Evolutionary conservation across 2,888 invertebrate species (phyloP), one percentile per base, ranked within the genome.

Genomic region (Caenorhabditis drosophilae): DNA sequence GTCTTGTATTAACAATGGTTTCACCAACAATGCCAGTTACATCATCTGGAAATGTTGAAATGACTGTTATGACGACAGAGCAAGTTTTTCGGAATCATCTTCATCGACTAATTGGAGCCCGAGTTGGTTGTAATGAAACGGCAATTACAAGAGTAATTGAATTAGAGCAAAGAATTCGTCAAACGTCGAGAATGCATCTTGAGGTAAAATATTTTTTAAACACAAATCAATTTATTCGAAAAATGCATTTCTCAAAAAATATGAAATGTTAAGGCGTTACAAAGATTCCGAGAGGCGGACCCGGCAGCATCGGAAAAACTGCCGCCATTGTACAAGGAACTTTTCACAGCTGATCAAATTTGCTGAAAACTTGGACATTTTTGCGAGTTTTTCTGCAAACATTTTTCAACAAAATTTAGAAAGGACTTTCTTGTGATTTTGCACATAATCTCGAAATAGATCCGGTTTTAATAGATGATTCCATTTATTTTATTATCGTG

Each of bases 1-100:
- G 92, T 81, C 92, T 96, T 80, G 89, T 98, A 77, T 88, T 98
- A 25, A 73, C 78, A 58, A 47, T 58, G n/a, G 45, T 45, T 4
- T 12, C 42, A 26, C 42, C 53, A 11, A 48, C 60, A n/a, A 48
- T 26, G 11, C 27, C 16, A n/a, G 41, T 9, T 16, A 3, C 46
- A 12, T 4, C 49, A 3, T 20, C 25, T 9, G 57, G 53, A 41
- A 36, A 41, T n/a, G 34, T 23, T 2, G 56, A 49, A 12, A 18
- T 52, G 18, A 15, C 56, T 22, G 54, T 42, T 0, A 9, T 26
- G 12, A 40, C 42, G 4, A 63, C 63, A 0, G 57, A 48, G 1
- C 53, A 57, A 0, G 34, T 53, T 18, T 27, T 63, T 31, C 56
- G 48, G 26, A 50, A 34, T 3, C 45, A 57, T 2, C 36, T 63